Conservation (phyloP, 2,113 vertebrate genomes). For the Corynorhinus townsendii region DNA sequence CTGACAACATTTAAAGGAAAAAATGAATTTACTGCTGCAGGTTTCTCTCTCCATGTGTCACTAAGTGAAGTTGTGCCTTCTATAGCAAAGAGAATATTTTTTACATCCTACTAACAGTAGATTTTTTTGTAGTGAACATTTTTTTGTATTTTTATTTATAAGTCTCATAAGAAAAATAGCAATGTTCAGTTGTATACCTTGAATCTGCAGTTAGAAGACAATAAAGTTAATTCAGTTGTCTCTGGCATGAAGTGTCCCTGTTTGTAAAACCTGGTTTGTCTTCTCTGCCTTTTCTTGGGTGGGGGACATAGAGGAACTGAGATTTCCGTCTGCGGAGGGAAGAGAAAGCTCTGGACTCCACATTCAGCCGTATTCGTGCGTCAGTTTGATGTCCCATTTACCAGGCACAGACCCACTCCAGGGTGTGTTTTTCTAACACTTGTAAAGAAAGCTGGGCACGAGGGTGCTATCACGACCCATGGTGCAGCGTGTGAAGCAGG, state of each 20-base stretch:
- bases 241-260: slow-evolving; percentile 59
- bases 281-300: not conserved
- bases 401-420: not conserved
- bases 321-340: not conserved
- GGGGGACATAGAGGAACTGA: not conserved
- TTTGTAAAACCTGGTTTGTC: not conserved
- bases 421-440: not conserved
- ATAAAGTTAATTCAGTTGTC: slow-evolving; percentile 90
- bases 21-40: slow-evolving; percentile 96
- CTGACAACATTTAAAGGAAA: slow-evolving; percentile 90
- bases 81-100: slow-evolving; percentile 97
- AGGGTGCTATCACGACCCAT: not conserved
- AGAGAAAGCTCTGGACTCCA: not conserved
- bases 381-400: not conserved
- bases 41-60: slow-evolving; percentile 99
- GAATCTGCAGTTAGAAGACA: slow-evolving; percentile 97
- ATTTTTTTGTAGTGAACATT: slow-evolving; percentile 98
- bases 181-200: slow-evolving; percentile 98
- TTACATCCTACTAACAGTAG: slow-evolving; percentile 98
- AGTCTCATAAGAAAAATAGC: slow-evolving; percentile 97
- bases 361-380: not conserved
- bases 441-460: not conserved
- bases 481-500: not conserved
- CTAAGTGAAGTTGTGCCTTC: slow-evolving; percentile 99
- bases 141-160: slow-evolving; percentile 99